These are phyloP conservation scores for Patella ulyssiponensis DNA, from an alignment of 2,888 invertebrate species.

Conservation along the genomic window DNA sequence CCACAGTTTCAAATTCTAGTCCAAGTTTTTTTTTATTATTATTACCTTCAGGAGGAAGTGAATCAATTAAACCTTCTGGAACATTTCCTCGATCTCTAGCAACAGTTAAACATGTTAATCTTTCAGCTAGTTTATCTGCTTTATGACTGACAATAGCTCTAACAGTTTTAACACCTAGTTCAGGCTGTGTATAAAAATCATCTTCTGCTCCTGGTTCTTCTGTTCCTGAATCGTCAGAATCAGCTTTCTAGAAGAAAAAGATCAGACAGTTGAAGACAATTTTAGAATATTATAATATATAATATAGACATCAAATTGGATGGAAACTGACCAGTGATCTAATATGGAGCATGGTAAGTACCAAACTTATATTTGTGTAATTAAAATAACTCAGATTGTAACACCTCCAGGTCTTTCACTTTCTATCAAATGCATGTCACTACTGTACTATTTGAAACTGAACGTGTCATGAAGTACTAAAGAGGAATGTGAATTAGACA, in stretches of 20 bases:
- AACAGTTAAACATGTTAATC: constrained; percentile 76
- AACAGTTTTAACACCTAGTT: constrained; percentile 26
- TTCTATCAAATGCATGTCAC: too few relatives aligned
- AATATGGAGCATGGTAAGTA: too few relatives aligned
- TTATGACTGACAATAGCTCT: constrained; percentile 47
- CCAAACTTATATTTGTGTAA: too few relatives aligned
- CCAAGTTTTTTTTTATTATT: neutral
- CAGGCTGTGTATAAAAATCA: constrained; percentile 74
- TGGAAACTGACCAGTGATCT: too few relatives aligned
- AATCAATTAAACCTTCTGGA: constrained; percentile 80
- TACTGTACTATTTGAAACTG: too few relatives aligned
- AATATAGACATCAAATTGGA: too few relatives aligned
- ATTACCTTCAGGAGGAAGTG: constrained; percentile 82
- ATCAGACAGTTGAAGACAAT: neutral
- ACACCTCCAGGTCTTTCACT: too few relatives aligned
- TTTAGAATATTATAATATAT: too few relatives aligned
- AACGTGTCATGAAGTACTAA: too few relatives aligned
- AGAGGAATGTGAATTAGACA: too few relatives aligned
- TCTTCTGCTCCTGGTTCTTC: constrained; percentile 83
- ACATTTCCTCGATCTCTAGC: constrained; percentile 77
- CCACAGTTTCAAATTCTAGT: neutral
- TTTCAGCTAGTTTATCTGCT: constrained; percentile 76
- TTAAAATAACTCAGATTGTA: too few relatives aligned
- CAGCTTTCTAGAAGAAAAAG: constrained; percentile 77
- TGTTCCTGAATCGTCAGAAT: constrained; percentile 94